A percentile compares a stretch with the other conserved stretches of the same genome.
Evolutionary conservation across 1,140 invertebrate species (phyloP).

Genomic region (Aporrectodea caliginosa): DNA sequence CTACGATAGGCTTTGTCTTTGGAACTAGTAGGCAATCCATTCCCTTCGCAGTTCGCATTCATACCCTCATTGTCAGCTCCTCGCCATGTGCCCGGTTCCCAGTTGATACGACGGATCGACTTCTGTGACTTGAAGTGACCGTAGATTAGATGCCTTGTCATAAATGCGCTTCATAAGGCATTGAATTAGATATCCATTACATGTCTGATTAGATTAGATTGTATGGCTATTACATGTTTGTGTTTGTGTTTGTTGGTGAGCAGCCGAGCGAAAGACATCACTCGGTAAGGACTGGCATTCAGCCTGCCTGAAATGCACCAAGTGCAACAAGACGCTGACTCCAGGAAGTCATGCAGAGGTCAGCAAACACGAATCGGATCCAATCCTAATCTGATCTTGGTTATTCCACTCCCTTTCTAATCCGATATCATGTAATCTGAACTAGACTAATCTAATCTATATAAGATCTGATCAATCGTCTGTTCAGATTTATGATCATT

Average conservation of each 20-base stretch:
- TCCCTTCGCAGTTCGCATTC: no score
- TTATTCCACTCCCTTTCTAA: conserved; percentile 12
- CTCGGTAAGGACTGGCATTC: conserved; percentile 90
- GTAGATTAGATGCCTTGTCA: no score
- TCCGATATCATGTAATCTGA: conserved; percentile 7
- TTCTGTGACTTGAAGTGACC: no score
- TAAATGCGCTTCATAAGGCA: no score
- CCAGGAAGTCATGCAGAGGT: conserved; percentile 63
- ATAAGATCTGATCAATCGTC: neutral
- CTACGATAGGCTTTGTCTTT: no score
- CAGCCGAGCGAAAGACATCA: conserved; percentile 85
- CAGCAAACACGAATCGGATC: conserved; percentile 6
- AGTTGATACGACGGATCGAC: no score
- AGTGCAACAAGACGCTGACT: conserved; percentile 84
- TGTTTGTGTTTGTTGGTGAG: neutral
- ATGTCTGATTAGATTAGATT: no score
- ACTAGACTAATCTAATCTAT: conserved; percentile 18
- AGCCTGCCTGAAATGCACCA: conserved; percentile 80
- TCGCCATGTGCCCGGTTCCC: no score
- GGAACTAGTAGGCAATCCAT: no score
- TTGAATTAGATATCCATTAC: no score
- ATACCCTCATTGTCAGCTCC: no score
- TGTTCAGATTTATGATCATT: neutral
- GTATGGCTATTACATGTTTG: no score
- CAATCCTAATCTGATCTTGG: neutral